Evolutionary conservation across 2,113 vertebrate genomes (phyloP), one percentile per base, ranked within the genome.

Genomic region (Chrysochloris asiatica): DNA sequence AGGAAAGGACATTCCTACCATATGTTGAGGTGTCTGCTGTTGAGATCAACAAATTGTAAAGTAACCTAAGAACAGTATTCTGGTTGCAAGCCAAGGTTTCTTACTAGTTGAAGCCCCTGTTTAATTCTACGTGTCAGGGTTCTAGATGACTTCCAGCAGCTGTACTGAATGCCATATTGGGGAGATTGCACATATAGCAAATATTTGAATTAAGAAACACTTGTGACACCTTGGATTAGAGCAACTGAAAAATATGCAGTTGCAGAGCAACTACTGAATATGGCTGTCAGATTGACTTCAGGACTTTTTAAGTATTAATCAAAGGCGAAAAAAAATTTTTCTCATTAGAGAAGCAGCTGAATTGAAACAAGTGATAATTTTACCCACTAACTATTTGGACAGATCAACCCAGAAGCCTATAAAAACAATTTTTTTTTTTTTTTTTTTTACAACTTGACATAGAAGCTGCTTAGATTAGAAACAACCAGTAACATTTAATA

Each of bases 171-270:
- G 52, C 50, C 65, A 47, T 75, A 56, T 76, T 83, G 67, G 65
- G 12, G 22, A 59, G 65, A 45, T 43, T 72, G 41, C 67, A 84
- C 47, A 63, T 56, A 48, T 16, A 87, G 45, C 65, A 93, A 80
- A 93, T 87, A 83, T 77, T 95, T 89, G 67, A 89, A 84, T 87
- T 86, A 91, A 85, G 90, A 77, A 88, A 89, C 48, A 83, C 36
- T 81, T 91, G 78, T 38, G 47, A 76, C 78, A 65, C n/a, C 73
- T 92, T 85, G 71, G 75, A 90, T 72, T 72, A 61, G 73, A 69
- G 22, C 87, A 88, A 38, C 83, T 47, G 30, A 3, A 43, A 86
- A 93, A 85, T 85, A 77, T 1, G 26, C 47, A 77, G 38, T 81
- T 89, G 19, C 36, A 71, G 79, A 90, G 45, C 22, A 85, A 17